phyloP scores from a whole-genome alignment of 2,113 vertebrate genomes.

The Trinectes maculatus region DNA sequence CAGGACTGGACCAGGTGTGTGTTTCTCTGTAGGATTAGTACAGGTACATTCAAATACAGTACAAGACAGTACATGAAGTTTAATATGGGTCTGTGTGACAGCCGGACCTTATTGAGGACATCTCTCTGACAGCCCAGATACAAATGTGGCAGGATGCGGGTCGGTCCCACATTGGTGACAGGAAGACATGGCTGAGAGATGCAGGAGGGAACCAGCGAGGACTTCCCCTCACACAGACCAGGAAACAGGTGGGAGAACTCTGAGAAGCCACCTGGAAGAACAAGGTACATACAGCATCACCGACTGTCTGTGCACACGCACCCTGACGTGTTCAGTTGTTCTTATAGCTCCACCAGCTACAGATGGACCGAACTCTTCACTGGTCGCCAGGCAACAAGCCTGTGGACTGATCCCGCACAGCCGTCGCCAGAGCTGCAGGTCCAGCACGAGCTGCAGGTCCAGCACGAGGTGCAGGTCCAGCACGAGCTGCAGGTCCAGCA shows the following conservation, averaged over 20 bases:
- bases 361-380: neutral
- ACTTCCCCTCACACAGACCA: constrained; percentile 94
- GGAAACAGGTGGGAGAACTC: constrained; percentile 92
- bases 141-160: constrained; percentile 94
- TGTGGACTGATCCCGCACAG: too few species aligned
- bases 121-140: constrained; percentile 97
- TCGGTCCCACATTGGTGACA: constrained; percentile 88
- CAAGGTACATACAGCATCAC: neutral
- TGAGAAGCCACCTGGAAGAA: constrained; percentile 87
- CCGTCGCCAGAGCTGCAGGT: too few species aligned
- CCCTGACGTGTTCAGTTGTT: too few species aligned
- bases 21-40: too few species aligned
- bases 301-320: too few species aligned
- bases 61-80: too few species aligned
- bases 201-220: constrained; percentile 86
- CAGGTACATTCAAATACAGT: too few species aligned
- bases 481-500: too few species aligned
- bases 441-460: too few species aligned
- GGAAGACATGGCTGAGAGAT: constrained; percentile 93
- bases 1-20: too few species aligned
- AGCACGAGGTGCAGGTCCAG: too few species aligned
- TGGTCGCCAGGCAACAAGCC: constrained; percentile 45
- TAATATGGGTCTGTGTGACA: neutral
- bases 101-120: constrained; percentile 96
- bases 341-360: too few species aligned